Base-by-base conservation (phyloP, 1,140 invertebrate species). In the Drosophila watanabei region DNA sequence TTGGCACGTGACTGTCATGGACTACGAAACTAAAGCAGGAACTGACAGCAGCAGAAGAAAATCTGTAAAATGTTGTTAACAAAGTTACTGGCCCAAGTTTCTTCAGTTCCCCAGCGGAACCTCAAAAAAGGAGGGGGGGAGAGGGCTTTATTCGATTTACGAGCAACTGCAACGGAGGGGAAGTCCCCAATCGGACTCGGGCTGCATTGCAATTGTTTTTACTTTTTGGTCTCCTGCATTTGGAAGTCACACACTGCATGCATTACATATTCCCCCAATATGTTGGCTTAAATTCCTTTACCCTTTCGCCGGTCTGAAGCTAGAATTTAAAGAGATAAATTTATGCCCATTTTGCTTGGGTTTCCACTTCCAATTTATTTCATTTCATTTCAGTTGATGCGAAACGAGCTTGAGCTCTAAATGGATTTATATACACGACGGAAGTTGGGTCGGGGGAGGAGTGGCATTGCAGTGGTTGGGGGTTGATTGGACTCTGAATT, bases 1-100 rank as follows among this genome's bases (percentile, higher is more conserved):
- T 48, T 68, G 86, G 86, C 85, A 90, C 85, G 85, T 89, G 85
- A 89, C 85, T 82, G 75, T 70, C 43, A 75, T 79, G 39, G 43
- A 60, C 41, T 54, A 71, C 28, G 49, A 81, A 75, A 75, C 49
- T 39, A 52, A 49, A 49, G 35, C 45, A 75, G 64, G 59, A 41
- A 46, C 60, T 52, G 76, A 41, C 54, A 51, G 37, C 39, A 56
- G 39, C 48, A 30, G 43, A 61, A 33, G 43, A 61, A 57, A 77
- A 70, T 56, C 63, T 59, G 79, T 68, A 54, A 69, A 82, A 69
- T 86, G 76, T 75, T 69, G 78, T 81, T 65, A 75, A 81, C 86
- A 75, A 75, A 80, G 48, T 73, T 65, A 49, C 52, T 66, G 41
- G 54, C 39, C 60, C 60, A 84, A 82, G 75, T 85, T 88, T 85